Evolutionary conservation across 2,888 invertebrate species (phyloP).

Genomic region (Caenorhabditis parvicauda): DNA sequence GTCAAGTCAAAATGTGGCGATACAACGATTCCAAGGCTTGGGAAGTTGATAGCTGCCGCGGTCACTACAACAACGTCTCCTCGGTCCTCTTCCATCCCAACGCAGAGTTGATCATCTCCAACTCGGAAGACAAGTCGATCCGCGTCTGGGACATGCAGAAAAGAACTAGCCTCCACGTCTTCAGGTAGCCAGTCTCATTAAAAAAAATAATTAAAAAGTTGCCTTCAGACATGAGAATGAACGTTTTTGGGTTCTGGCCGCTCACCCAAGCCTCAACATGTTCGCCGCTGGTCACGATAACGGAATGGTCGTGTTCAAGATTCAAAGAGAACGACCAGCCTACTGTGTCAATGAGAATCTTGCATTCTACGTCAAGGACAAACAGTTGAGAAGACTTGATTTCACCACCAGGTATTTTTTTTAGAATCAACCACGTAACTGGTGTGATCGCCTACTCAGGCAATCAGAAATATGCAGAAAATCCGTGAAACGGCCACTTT

Average conservation of each 20-base stretch:
- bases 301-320: constrained; percentile 86
- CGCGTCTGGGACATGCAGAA: constrained; percentile 98
- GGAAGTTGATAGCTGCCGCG: constrained; percentile 95
- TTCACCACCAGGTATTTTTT: constrained; percentile 75
- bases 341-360: constrained; percentile 89
- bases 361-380: constrained; percentile 92
- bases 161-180: constrained; percentile 84
- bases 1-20: constrained; percentile 94
- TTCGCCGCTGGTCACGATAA: constrained; percentile 99
- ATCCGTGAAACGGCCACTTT: too few relatives aligned
- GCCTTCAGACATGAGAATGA: constrained; percentile 79
- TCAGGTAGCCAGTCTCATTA: constrained; percentile 67
- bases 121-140: constrained; percentile 95
- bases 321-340: constrained; percentile 83
- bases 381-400: constrained; percentile 84
- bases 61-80: constrained; percentile 98
- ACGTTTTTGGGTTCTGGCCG: constrained; percentile 92
- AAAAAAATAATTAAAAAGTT: neutral
- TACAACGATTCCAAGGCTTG: constrained; percentile 75
- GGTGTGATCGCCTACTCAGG: too few relatives aligned
- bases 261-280: constrained; percentile 89
- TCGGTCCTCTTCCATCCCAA: constrained; percentile 94
- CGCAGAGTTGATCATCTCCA: constrained; percentile 88
- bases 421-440: neutral
- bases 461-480: too few relatives aligned